A percentile compares a stretch with the other conserved stretches of the same genome.
These are phyloP conservation scores for Mystacides longicornis DNA, from an alignment of 2,888 invertebrate species.

Conservation along the genomic window DNA sequence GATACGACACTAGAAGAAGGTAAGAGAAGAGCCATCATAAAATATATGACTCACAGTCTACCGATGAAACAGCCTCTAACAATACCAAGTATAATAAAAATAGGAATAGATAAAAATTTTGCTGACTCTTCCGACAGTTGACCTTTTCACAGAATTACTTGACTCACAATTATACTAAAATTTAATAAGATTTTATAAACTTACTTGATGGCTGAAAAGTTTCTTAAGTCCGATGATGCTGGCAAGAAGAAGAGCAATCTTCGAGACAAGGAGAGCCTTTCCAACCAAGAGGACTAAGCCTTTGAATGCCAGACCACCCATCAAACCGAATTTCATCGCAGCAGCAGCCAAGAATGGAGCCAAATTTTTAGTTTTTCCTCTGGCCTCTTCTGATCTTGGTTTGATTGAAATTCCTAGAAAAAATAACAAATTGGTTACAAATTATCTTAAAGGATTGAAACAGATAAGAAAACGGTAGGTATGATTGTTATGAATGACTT, in stretches of 20 bases:
- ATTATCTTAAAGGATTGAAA: no score
- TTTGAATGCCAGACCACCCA: slow-evolving; percentile 75
- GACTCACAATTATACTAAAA: background rate
- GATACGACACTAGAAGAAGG: no score
- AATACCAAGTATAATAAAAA: no score
- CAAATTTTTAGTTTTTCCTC: slow-evolving; percentile 66
- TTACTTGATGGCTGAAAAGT: slow-evolving; percentile 61
- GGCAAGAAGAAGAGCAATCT: slow-evolving; percentile 73
- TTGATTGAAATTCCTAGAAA: slow-evolving; percentile 61
- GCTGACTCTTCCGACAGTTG: no score
- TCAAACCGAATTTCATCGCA: slow-evolving; percentile 71
- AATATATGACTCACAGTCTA: no score
- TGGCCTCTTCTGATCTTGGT: slow-evolving; percentile 55
- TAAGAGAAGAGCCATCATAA: no score
- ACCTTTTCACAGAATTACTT: no score
- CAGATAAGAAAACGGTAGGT: no score
- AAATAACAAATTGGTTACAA: no score
- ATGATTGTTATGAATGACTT: no score
- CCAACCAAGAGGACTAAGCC: slow-evolving; percentile 74
- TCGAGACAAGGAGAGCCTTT: slow-evolving; percentile 77
- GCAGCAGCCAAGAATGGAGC: slow-evolving; percentile 67
- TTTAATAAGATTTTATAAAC: background rate
- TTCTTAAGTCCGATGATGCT: slow-evolving; percentile 78
- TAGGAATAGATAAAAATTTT: no score
- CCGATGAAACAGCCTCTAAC: no score